Base-by-base conservation (phyloP, 2,888 invertebrate genomes). In the Mythimna ferrago region DNA sequence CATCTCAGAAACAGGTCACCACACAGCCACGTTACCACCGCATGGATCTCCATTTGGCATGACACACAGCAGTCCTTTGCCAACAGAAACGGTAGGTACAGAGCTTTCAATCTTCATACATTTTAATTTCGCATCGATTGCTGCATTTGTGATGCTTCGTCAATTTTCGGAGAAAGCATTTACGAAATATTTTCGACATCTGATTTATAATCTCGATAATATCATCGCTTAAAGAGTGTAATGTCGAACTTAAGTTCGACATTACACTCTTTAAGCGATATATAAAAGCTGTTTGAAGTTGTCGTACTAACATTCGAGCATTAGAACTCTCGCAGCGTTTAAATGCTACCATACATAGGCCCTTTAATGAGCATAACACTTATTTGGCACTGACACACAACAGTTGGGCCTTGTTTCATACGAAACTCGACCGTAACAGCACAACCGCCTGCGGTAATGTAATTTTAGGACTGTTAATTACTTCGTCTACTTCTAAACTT, bases 41-140 rank as follows among this genome's bases (percentile, higher is more conserved):
- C 77, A 62, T 71, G 65, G 71, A 14, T 54, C 64, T 69, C 78
- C 84, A 73, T 84, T 84, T 84, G 82, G 82, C 82, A 76, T 80
- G 61, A 84, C 71, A 81, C 16, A 63, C 41, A 70, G 16, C 60
- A 41, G 60, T 21, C 53, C 35, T 38, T 64, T 81, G 84, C 84
- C 84, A 81, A 80, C 57, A 32, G 77, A 57, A 57, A 77, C 71
- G 66, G 63, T 77, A 77, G 58, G 48, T 19, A 48, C 48, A 71
- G 35, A 77, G 84, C 78, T 82, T 83, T 80, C 82, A 82, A 81
- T 84, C 67, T 76, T 63, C 16, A 68, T 48, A 6, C 48, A 16
- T 48, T 71, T 81, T 84, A 60, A 73, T 76, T 82, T 76, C 65
- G 57, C 38, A 64, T 54, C 57, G n/a, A 66, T 73, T 57, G 58